phyloP scores from a whole-genome alignment of 2,888 invertebrate species.

The Oligia latruncula region DNA sequence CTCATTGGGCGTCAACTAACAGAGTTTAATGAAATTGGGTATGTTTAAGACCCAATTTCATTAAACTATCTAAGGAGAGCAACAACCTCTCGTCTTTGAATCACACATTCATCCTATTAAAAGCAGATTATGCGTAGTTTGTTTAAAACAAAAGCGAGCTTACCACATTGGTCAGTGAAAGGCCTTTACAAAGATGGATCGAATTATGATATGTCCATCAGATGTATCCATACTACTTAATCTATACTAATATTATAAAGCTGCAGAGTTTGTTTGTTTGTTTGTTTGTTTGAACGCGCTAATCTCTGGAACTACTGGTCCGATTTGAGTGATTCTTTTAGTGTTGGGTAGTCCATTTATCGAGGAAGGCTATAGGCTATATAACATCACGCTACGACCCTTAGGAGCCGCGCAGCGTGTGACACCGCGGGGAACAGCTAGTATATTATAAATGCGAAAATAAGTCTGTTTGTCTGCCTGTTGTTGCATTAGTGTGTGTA shows the following conservation, averaged over 20 bases:
- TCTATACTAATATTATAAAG: too few relatives aligned
- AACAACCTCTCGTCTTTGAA: not conserved
- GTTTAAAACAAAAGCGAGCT: not conserved
- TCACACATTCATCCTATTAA: not conserved
- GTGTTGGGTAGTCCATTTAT: too few relatives aligned
- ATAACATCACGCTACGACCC: too few relatives aligned
- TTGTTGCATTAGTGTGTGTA: not conserved
- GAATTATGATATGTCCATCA: not conserved
- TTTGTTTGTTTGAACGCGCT: too few relatives aligned
- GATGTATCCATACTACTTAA: not conserved
- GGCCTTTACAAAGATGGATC: not conserved
- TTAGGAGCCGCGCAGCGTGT: too few relatives aligned
- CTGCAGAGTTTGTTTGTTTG: too few relatives aligned
- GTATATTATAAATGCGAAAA: not conserved
- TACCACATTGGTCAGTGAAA: not conserved
- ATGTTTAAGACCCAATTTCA: too few relatives aligned
- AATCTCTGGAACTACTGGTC: too few relatives aligned
- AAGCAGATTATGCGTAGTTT: not conserved
- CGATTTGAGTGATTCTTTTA: too few relatives aligned
- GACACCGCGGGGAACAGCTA: too few relatives aligned
- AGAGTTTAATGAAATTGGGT: not conserved
- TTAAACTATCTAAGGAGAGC: not conserved
- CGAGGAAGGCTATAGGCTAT: too few relatives aligned
- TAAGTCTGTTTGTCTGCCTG: not conserved
- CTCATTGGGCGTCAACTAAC: too few relatives aligned